A percentile compares a stretch with the other conserved stretches of the same genome.
These are phyloP conservation scores for Drosophila macrospina DNA, from an alignment of 2,888 invertebrate species.

Conservation along the genomic window DNA sequence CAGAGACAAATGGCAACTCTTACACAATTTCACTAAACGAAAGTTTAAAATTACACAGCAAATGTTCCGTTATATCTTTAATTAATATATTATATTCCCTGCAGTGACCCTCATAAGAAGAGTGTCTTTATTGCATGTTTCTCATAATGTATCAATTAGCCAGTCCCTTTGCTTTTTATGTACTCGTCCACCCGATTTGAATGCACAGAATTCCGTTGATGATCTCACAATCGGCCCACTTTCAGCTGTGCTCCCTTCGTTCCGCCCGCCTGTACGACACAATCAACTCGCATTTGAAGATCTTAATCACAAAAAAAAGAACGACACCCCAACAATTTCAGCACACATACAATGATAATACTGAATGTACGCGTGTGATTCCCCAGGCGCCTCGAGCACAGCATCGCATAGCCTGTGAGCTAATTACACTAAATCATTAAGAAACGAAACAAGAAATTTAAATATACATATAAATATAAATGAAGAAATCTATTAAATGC, in stretches of 20 bases:
- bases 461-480: constrained; percentile 49
- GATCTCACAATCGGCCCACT: constrained; percentile 77
- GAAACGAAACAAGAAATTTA: constrained; percentile 66
- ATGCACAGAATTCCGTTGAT: constrained; percentile 57
- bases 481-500: constrained; percentile 74
- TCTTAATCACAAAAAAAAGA: constrained; percentile 67
- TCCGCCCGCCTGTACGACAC: constrained; percentile 54
- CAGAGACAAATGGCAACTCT: constrained; percentile 33
- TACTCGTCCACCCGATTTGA: constrained; percentile 14
- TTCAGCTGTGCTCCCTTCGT: constrained; percentile 35
- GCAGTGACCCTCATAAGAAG: constrained; percentile 23
- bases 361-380: constrained; percentile 21
- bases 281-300: constrained; percentile 56
- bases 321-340: constrained; percentile 41
- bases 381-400: constrained; percentile 48
- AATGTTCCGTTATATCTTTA: constrained; percentile 4
- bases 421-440: constrained; percentile 77
- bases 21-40: constrained; percentile 14
- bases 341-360: constrained; percentile 8
- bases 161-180: constrained; percentile 48
- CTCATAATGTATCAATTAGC: constrained; percentile 67
- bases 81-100: constrained; percentile 5
- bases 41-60: constrained; percentile 4
- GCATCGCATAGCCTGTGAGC: constrained; percentile 52
- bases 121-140: constrained; percentile 40